Base-by-base conservation (phyloP, 1,140 invertebrate species). In the Holcopasites calliopsidis region DNA sequence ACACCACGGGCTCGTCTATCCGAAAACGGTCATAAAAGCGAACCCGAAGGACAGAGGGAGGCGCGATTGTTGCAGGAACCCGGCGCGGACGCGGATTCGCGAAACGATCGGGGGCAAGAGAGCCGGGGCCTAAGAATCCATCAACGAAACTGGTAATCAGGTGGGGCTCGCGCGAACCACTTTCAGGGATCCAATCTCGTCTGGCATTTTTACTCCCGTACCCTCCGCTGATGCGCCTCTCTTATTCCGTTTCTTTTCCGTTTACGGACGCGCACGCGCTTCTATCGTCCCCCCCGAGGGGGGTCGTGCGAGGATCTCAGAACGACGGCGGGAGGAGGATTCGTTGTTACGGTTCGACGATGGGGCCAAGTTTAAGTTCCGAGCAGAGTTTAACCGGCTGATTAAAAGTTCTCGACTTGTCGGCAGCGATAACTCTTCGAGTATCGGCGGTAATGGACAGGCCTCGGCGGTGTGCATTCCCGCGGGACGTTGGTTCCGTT, bases 151-250 rank as follows among this genome's bases (percentile, higher is more conserved):
- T 85, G 84, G 85, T 90, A 90, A 90, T 89, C 88, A 87, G 79
- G 54, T 79, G 82, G 82, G 83, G 80, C 68, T 70, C 61, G 74
- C 84, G 52, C 70, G 76, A 79, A 81, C 85, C 82, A 89, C 87
- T 89, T 88, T 85, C 79, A 83, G 73, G 81, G 85, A 90, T 90
- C 84, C 89, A 89, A 90, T 90, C 88, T 90, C 86, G 76, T 66
- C 71, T 61, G 75, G 76, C 75, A 88, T 87, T 88, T 84, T 86
- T 85, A 79, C 82, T 70, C 33, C 28, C 26, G 38, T 47, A 18
- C 5, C 8, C 47, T 21, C 13, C 3, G 18, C 13, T 11, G 10
- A n/a, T 23, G 31, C n/a, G 6, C 58, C 11, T 31, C 55, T 26
- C 47, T 66, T 40, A 50, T 68, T 74, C 58, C 66, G 65, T 77